Percentiles rank a stretch among this genome's conserved stretches.
phyloP scores from a whole-genome alignment of 1,140 invertebrate species.

The Drosophila cardini region DNA sequence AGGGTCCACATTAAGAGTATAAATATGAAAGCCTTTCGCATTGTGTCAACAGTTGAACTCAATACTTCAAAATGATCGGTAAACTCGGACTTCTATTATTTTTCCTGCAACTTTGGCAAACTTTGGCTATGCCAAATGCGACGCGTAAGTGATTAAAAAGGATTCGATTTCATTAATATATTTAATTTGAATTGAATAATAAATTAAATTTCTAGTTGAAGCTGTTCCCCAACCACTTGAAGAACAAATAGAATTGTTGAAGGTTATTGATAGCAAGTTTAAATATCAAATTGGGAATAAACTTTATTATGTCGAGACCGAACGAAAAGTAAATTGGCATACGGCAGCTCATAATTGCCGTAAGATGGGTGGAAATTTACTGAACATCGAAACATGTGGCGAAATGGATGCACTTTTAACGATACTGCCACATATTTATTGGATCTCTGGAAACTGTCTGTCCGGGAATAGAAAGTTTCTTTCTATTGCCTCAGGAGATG shows the following conservation, averaged over 20 bases:
- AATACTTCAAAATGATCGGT: slow-evolving; percentile 3
- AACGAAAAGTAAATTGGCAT: neutral
- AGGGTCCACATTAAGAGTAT: neutral
- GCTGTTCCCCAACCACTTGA: neutral
- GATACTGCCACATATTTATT: neutral
- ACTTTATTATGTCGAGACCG: slow-evolving; percentile 9
- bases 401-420: slow-evolving; percentile 25
- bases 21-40: neutral
- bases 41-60: neutral
- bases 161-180: neutral
- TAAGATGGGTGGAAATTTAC: slow-evolving; percentile 23
- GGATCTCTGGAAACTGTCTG: slow-evolving; percentile 29
- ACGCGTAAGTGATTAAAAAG: slow-evolving; percentile 2
- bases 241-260: neutral
- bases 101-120: neutral
- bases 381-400: slow-evolving; percentile 17
- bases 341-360: slow-evolving; percentile 24
- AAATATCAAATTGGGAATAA: slow-evolving; percentile 33
- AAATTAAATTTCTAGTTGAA: slow-evolving; percentile 4
- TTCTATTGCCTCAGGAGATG: slow-evolving; percentile 18
- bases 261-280: slow-evolving; percentile 4
- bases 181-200: neutral
- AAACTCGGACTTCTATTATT: neutral
- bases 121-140: slow-evolving; percentile 14
- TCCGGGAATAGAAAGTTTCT: neutral